Evolutionary conservation across 2,888 invertebrate species (phyloP).

Genomic region (Apeira syringaria): DNA sequence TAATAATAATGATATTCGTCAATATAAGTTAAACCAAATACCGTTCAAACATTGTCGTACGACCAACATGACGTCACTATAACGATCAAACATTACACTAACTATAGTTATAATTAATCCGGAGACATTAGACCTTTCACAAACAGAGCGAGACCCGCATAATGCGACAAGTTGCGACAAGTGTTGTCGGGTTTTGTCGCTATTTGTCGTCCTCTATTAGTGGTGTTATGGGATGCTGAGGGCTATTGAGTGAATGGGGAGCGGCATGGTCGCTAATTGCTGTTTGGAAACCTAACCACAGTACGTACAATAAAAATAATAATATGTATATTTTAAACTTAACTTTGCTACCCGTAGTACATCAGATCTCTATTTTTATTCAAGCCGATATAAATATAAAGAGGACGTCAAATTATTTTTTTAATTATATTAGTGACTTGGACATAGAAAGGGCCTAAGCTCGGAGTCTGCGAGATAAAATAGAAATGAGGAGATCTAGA

Average conservation of each 20-base stretch:
- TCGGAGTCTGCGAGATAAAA: too few species aligned
- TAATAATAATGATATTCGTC: too few species aligned
- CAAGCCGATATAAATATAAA: too few species aligned
- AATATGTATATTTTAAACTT: too few species aligned
- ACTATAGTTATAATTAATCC: conserved; percentile 24
- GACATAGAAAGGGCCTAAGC: too few species aligned
- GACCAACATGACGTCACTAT: conserved; percentile 13
- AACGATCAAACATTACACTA: conserved; percentile 22
- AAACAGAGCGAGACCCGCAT: conserved; percentile 49
- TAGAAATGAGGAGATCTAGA: too few species aligned
- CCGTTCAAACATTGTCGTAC: conserved; percentile 3
- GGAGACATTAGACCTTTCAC: conserved; percentile 44
- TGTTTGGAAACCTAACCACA: background rate
- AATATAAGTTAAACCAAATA: too few species aligned
- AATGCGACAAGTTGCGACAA: conserved; percentile 48
- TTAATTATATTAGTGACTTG: too few species aligned
- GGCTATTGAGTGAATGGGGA: conserved; percentile 21
- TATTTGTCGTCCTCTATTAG: conserved; percentile 34
- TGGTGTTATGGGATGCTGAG: conserved; percentile 18
- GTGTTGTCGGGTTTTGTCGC: conserved; percentile 37
- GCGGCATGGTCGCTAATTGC: conserved; percentile 18
- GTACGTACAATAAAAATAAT: too few species aligned
- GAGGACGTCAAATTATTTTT: too few species aligned
- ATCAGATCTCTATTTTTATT: too few species aligned
- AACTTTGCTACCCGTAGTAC: too few species aligned